Evolutionary conservation across 1,140 invertebrate genomes (phyloP).

Genomic region (Colletes latitarsis): DNA sequence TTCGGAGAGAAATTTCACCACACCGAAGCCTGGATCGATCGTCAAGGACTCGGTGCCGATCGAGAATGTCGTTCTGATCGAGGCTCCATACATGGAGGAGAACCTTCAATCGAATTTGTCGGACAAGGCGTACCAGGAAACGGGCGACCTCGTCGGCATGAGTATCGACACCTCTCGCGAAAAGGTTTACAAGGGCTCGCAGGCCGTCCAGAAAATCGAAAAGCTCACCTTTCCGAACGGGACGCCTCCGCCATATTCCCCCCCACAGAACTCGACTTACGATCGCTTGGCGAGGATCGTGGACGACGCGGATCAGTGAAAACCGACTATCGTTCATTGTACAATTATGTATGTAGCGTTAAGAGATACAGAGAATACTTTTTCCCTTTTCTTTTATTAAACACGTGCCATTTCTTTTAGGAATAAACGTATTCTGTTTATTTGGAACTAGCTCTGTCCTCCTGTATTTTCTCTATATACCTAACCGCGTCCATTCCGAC

Average conservation of each 20-base stretch:
- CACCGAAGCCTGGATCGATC: slow-evolving; percentile 72
- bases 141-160: slow-evolving; percentile 73
- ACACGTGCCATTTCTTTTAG: no score
- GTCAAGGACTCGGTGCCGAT: slow-evolving; percentile 72
- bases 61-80: slow-evolving; percentile 70
- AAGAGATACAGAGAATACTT: no score
- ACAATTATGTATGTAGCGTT: no score
- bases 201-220: slow-evolving; percentile 68
- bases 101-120: slow-evolving; percentile 74
- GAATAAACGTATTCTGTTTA: no score
- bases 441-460: background rate
- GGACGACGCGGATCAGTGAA: background rate
- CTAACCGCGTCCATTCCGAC: slow-evolving; percentile 48
- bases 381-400: no score
- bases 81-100: slow-evolving; percentile 73
- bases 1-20: slow-evolving; percentile 43
- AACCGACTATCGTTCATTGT: background rate
- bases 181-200: slow-evolving; percentile 70
- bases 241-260: background rate
- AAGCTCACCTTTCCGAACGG: slow-evolving; percentile 44
- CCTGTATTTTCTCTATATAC: slow-evolving; percentile 47
- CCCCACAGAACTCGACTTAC: background rate
- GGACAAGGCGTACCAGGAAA: slow-evolving; percentile 76
- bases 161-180: slow-evolving; percentile 71
- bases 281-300: background rate